Conservation (phyloP, 1,140 invertebrate species). For the Leptinotarsa lineolata region DNA sequence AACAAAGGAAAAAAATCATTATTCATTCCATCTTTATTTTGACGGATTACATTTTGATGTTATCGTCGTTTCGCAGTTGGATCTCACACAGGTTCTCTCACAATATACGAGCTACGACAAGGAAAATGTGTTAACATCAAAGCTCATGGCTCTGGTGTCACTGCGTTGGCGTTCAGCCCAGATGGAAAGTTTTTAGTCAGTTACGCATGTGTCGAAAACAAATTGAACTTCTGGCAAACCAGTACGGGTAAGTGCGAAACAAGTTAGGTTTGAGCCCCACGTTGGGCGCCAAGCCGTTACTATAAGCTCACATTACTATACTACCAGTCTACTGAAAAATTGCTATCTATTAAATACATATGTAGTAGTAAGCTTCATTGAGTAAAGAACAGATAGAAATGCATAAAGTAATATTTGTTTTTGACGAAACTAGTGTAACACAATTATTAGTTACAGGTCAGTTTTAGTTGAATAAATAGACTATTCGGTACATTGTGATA, state of each 20-base stretch:
- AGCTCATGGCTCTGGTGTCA: slow-evolving; percentile 86
- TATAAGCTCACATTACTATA: no score
- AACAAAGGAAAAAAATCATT: slow-evolving; percentile 3
- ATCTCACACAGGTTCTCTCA: slow-evolving; percentile 86
- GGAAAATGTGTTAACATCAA: slow-evolving; percentile 91
- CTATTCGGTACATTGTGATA: no score
- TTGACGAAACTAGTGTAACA: no score
- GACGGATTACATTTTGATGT: neutral
- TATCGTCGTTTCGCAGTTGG: slow-evolving; percentile 69
- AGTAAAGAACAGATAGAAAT: no score
- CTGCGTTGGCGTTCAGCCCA: slow-evolving; percentile 92
- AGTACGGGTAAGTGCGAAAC: slow-evolving; percentile 61
- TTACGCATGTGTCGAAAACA: slow-evolving; percentile 93
- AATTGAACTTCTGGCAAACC: slow-evolving; percentile 98
- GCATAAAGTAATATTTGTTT: no score
- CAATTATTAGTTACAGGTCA: no score
- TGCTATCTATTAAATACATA: no score
- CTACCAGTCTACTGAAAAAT: no score
- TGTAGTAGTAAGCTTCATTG: no score
- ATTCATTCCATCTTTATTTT: neutral
- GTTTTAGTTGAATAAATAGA: no score
- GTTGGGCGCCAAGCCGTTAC: neutral
- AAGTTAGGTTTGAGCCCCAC: neutral
- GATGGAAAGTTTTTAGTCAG: slow-evolving; percentile 97
- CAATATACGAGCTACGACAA: slow-evolving; percentile 93